phyloP scores from a whole-genome alignment of 64 coral and sea anemone species.

The Acropora tenuis region DNA sequence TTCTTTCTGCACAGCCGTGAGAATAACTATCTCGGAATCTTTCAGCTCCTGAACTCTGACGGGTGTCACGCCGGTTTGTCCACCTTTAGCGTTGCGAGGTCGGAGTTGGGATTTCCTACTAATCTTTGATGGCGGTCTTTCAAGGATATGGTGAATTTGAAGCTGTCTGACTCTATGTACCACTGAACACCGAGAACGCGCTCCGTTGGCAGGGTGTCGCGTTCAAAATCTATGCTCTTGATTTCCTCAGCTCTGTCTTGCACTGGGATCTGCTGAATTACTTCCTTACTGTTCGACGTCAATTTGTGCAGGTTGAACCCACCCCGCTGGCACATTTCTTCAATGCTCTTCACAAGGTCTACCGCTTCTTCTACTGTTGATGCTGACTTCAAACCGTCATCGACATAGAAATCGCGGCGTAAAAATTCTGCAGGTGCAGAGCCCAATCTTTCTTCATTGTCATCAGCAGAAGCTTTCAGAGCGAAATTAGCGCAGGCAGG shows the following conservation, averaged over 20 bases:
- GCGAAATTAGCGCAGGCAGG: constrained; percentile 65
- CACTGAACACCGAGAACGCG: background rate
- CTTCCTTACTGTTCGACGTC: no score
- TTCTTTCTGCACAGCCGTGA: no score
- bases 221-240: constrained; percentile 9
- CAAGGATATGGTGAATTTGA: background rate
- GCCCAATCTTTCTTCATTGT: constrained; percentile 31
- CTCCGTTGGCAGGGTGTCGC: background rate
- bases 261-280: constrained; percentile 21
- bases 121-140: background rate
- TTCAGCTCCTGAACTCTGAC: no score
- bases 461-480: constrained; percentile 51
- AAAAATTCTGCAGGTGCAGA: constrained; percentile 21
- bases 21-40: no score
- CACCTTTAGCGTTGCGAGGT: no score
- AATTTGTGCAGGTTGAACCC: constrained; percentile 59
- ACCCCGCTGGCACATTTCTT: constrained; percentile 4
- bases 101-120: no score
- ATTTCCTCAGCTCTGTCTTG: constrained; percentile 15
- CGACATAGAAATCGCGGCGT: no score
- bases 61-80: no score
- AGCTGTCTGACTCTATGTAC: no score
- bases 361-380: constrained; percentile 15
- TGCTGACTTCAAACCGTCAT: constrained; percentile 3
- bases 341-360: background rate